Percentiles rank a stretch among this genome's conserved stretches.
These are phyloP conservation scores for Spodoptera picta DNA, from an alignment of 2,888 invertebrate species.

Conservation along the genomic window DNA sequence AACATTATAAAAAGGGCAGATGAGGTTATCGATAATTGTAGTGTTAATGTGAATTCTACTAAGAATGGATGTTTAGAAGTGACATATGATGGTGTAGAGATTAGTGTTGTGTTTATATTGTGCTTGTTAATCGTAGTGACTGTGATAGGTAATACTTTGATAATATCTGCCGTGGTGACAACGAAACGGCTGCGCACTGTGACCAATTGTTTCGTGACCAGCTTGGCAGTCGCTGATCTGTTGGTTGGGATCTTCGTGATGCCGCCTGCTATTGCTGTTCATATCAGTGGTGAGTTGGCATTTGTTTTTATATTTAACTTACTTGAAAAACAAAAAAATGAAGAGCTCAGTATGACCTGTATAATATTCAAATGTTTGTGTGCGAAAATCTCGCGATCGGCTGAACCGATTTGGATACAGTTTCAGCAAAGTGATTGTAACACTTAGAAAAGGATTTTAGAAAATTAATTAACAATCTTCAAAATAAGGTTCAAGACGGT, in stretches of 20 bases:
- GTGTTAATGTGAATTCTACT: constrained; percentile 49
- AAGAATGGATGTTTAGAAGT: constrained; percentile 57
- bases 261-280: constrained; percentile 97
- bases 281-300: constrained; percentile 92
- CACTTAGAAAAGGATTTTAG: no score
- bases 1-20: constrained; percentile 64
- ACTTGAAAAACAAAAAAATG: no score
- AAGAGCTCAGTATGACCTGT: no score
- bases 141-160: constrained; percentile 95
- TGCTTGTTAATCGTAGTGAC: constrained; percentile 92
- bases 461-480: no score
- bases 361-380: no score
- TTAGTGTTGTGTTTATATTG: constrained; percentile 90
- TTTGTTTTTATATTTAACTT: background rate
- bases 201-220: constrained; percentile 98
- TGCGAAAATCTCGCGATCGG: no score
- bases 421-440: no score
- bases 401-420: no score
- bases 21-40: constrained; percentile 56
- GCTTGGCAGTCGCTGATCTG: constrained; percentile 97
- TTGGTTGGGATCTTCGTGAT: constrained; percentile 97
- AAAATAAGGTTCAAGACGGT: no score
- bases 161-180: constrained; percentile 96
- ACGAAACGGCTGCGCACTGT: constrained; percentile 96
- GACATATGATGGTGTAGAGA: constrained; percentile 83